phyloP scores from a whole-genome alignment of 1,140 invertebrate genomes.

The Musca domestica region DNA sequence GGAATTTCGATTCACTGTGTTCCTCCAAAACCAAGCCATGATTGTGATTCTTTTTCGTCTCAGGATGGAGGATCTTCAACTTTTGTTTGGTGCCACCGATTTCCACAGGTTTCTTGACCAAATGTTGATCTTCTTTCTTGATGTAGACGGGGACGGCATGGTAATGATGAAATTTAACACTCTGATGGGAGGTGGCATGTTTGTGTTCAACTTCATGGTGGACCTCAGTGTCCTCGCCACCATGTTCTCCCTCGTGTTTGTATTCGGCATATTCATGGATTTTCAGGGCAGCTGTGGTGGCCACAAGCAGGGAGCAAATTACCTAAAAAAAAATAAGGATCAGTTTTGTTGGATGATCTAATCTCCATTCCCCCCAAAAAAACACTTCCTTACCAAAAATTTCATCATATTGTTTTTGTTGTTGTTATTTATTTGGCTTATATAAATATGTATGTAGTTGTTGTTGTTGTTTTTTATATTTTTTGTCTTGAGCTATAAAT shows the following conservation, averaged over 20 bases:
- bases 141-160: constrained; percentile 65
- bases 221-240: constrained; percentile 59
- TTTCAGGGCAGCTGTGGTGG: constrained; percentile 34
- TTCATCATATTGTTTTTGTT: constrained; percentile 39
- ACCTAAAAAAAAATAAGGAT: constrained; percentile 34
- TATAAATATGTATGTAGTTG: not conserved
- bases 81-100: constrained; percentile 61
- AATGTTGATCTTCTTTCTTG: constrained; percentile 64
- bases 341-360: not conserved
- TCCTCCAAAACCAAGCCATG: constrained; percentile 60
- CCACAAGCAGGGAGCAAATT: constrained; percentile 36
- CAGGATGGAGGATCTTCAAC: constrained; percentile 60
- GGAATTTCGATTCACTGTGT: constrained; percentile 58
- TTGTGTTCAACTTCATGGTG: constrained; percentile 62
- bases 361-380: no score
- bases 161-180: constrained; percentile 65
- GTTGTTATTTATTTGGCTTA: not conserved
- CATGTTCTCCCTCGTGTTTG: constrained; percentile 46
- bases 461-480: not conserved
- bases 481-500: no score
- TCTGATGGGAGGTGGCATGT: constrained; percentile 65
- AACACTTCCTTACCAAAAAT: constrained; percentile 43
- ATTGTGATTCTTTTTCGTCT: constrained; percentile 59
- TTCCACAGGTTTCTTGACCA: constrained; percentile 62
- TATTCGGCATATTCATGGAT: constrained; percentile 41